Evolutionary conservation across 53 echinoderm and acorn worm genomes (phyloP).

Genomic region (Hippasteria phrygiana): DNA sequence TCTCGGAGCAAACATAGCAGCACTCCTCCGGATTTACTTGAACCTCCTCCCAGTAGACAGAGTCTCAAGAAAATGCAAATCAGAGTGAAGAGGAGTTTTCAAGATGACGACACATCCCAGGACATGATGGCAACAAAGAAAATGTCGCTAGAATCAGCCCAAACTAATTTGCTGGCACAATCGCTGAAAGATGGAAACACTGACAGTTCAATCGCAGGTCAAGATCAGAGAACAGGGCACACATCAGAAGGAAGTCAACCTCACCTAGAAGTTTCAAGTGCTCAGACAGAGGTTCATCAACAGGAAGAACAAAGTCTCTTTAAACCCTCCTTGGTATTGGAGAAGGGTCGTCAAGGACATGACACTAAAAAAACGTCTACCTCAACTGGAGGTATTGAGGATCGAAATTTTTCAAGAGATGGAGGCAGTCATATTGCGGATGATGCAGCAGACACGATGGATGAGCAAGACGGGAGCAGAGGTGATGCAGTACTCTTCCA

Average conservation of each 20-base stretch:
- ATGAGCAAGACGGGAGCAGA: neutral
- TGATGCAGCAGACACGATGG: neutral
- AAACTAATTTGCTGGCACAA: neutral
- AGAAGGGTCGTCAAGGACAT: neutral
- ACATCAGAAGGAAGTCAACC: neutral
- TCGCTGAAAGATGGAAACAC: neutral
- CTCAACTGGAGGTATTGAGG: neutral
- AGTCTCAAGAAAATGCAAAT: neutral
- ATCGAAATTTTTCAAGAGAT: neutral
- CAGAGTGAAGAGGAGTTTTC: neutral
- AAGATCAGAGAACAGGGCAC: neutral
- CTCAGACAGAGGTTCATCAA: neutral
- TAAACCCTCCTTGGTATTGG: neutral
- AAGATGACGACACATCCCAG: neutral
- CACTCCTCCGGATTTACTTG: neutral
- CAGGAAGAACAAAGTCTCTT: neutral
- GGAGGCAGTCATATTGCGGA: neutral
- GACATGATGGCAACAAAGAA: neutral
- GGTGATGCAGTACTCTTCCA: slow-evolving; percentile 57
- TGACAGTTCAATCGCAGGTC: neutral
- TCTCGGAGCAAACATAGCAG: neutral
- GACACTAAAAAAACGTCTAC: neutral
- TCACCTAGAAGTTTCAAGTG: neutral
- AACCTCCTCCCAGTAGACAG: neutral
- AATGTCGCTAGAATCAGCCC: neutral